A percentile compares a stretch with the other conserved stretches of the same genome.
Evolutionary conservation across 1,140 invertebrate genomes (phyloP).

Genomic region (Listronotus oregonensis): DNA sequence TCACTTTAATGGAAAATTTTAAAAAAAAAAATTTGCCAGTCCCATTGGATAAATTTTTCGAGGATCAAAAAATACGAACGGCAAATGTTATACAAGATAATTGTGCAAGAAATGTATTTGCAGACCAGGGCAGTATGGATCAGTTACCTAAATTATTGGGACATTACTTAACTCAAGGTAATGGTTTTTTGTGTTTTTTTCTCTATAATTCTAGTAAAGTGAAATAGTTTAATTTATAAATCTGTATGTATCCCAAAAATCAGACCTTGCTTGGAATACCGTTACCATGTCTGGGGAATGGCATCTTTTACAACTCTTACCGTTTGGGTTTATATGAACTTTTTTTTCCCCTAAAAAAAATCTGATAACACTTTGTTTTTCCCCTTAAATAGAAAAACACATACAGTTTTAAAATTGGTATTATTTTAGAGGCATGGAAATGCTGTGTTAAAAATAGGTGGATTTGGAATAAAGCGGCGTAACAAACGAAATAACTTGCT

Average conservation of each 20-base stretch:
- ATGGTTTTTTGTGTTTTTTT: neutral
- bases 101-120: slow-evolving; percentile 52
- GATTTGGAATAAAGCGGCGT: slow-evolving; percentile 72
- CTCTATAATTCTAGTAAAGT: no score
- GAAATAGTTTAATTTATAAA: no score
- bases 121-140: slow-evolving; percentile 31
- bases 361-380: no score
- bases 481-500: slow-evolving; percentile 77
- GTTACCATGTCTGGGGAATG: no score
- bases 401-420: no score
- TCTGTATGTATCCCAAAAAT: no score
- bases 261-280: no score
- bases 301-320: no score
- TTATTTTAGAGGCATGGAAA: slow-evolving; percentile 67
- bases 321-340: no score
- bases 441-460: slow-evolving; percentile 73
- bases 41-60: slow-evolving; percentile 52
- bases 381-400: no score
- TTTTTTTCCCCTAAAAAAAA: no score
- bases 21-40: slow-evolving; percentile 54
- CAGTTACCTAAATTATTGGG: slow-evolving; percentile 5
- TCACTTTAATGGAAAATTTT: slow-evolving; percentile 61
- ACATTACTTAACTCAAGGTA: slow-evolving; percentile 32
- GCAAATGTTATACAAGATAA: slow-evolving; percentile 51
- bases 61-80: slow-evolving; percentile 51